Percentiles rank a stretch among this genome's conserved stretches.
Conservation (phyloP, 2,113 vertebrate species). For the Chunga burmeisteri region DNA sequence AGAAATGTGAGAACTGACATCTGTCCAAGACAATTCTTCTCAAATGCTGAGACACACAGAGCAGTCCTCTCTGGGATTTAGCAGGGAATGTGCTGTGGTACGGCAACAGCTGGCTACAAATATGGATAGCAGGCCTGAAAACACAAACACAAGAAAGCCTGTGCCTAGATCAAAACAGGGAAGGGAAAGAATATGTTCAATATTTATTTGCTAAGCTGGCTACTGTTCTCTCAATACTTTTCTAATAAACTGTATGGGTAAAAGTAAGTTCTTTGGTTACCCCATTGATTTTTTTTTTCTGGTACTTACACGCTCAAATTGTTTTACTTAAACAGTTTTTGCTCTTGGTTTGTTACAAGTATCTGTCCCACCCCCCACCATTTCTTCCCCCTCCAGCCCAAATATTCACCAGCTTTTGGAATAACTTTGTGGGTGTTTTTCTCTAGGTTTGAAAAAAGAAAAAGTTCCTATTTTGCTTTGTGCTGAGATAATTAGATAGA, state of each 20-base stretch:
- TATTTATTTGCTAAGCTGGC: background rate
- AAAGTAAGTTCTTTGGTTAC: background rate
- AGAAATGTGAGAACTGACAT: slow-evolving; percentile 31
- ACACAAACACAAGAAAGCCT: background rate
- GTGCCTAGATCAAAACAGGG: background rate
- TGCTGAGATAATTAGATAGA: background rate
- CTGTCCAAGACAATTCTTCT: background rate
- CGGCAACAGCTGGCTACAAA: slow-evolving; percentile 16
- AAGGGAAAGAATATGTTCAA: background rate
- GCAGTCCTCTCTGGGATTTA: background rate
- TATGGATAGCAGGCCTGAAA: background rate
- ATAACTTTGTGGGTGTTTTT: background rate
- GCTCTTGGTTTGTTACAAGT: background rate
- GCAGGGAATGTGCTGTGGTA: background rate
- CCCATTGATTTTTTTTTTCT: background rate
- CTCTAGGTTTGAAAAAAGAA: background rate
- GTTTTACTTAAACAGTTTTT: background rate
- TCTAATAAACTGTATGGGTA: background rate
- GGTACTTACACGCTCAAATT: background rate
- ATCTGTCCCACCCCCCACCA: background rate
- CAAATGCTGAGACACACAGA: background rate
- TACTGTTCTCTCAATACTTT: background rate
- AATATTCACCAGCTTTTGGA: background rate
- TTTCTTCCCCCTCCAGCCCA: background rate
- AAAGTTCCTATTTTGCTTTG: background rate